phyloP scores from a whole-genome alignment of 2,888 invertebrate species.

The Drosophila subsilvestris region DNA sequence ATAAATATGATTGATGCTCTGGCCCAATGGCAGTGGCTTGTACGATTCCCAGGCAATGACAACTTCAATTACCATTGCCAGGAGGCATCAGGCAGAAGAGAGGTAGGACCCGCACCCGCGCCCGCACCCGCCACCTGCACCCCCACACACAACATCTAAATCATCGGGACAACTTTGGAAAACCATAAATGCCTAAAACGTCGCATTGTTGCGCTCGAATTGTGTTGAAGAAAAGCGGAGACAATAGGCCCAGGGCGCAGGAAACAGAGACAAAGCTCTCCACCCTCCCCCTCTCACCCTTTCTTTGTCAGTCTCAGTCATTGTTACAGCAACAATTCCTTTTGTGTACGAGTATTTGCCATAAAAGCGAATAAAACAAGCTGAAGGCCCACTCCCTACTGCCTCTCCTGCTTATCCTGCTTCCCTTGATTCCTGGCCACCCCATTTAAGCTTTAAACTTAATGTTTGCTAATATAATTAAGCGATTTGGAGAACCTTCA shows the following conservation, averaged over 20 bases:
- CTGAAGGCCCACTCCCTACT: conserved; percentile 3
- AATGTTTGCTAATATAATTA: conserved; percentile 65
- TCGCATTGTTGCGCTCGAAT: conserved; percentile 50
- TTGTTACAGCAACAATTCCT: conserved; percentile 47
- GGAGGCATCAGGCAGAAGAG: neutral
- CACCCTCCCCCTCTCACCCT: neutral
- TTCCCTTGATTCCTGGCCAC: conserved; percentile 13
- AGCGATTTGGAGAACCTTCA: conserved; percentile 53
- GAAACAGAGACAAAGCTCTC: neutral
- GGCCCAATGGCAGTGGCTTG: conserved; percentile 17
- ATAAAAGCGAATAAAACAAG: conserved; percentile 19
- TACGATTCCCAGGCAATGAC: conserved; percentile 40
- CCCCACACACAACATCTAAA: conserved; percentile 18
- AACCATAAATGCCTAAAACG: conserved; percentile 46
- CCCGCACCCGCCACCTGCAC: neutral
- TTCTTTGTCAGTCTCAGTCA: conserved; percentile 17
- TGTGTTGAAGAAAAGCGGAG: conserved; percentile 45
- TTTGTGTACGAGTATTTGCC: conserved; percentile 28
- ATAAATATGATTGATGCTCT: conserved; percentile 66
- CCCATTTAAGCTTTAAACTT: conserved; percentile 45
- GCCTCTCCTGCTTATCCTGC: neutral
- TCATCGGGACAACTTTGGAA: conserved; percentile 34
- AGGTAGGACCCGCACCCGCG: neutral
- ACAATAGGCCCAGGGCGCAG: conserved; percentile 36
- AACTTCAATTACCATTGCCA: conserved; percentile 54